A percentile compares a stretch with the other conserved stretches of the same genome.
These are phyloP conservation scores for Lithobates pipiens DNA, from an alignment of 2,797 vertebrate genomes.

Conservation along the genomic window DNA sequence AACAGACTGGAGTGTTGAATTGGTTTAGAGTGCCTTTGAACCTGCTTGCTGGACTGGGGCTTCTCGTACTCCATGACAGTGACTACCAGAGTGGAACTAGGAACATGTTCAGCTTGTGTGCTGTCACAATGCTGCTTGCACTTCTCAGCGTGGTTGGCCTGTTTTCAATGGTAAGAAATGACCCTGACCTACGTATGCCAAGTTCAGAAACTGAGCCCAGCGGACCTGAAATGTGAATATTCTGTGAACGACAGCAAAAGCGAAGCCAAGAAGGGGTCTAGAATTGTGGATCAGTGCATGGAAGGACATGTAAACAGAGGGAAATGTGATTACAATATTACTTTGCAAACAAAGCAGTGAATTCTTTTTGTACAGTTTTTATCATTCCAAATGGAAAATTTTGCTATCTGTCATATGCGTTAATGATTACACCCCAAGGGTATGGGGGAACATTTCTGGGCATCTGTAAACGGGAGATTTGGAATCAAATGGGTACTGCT, in stretches of 20 bases:
- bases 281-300: not conserved
- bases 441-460: not conserved
- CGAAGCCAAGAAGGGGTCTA: not conserved
- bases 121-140: slow-evolving; percentile 85
- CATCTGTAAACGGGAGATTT: not conserved
- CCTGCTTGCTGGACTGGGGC: slow-evolving; percentile 87
- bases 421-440: not conserved
- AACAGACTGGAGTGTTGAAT: slow-evolving; percentile 83
- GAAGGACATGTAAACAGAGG: not conserved
- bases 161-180: slow-evolving; percentile 85
- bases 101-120: slow-evolving; percentile 90
- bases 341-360: not conserved
- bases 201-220: slow-evolving; percentile 63
- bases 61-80: slow-evolving; percentile 88
- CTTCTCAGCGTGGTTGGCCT: slow-evolving; percentile 88
- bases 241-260: not conserved
- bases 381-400: slow-evolving; percentile 1
- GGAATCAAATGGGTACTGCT: not conserved
- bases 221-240: slow-evolving; percentile 68
- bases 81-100: slow-evolving; percentile 85
- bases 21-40: slow-evolving; percentile 91
- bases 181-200: slow-evolving; percentile 82
- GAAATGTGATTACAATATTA: not conserved
- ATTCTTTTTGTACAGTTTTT: not conserved
- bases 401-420: not conserved